These are phyloP conservation scores for Diarsia mendica DNA, from an alignment of 2,888 invertebrate genomes.

Conservation along the genomic window DNA sequence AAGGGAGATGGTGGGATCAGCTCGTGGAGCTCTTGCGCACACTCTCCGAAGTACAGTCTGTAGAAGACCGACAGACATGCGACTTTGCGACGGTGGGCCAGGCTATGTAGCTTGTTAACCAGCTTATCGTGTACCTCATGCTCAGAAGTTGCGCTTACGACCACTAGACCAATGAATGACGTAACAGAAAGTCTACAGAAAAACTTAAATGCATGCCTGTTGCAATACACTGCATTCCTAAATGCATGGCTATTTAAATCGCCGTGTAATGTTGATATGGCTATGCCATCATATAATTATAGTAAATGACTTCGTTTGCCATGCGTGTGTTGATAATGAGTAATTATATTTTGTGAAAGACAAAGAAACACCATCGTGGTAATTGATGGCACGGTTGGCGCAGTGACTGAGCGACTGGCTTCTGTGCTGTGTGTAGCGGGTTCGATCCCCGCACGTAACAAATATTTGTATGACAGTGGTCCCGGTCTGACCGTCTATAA, in stretches of 20 bases:
- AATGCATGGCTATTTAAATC: conserved; percentile 32
- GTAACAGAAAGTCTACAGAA: conserved; percentile 22
- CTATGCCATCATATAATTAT: conserved; percentile 31
- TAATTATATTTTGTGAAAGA: conserved; percentile 22
- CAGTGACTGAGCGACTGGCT: not conserved
- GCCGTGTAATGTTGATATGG: conserved; percentile 6
- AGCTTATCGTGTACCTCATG: too few relatives aligned
- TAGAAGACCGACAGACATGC: too few relatives aligned
- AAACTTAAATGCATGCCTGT: not conserved
- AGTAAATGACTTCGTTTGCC: conserved; percentile 19
- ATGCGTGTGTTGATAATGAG: conserved; percentile 32
- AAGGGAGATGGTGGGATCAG: too few relatives aligned
- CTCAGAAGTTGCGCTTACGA: too few relatives aligned
- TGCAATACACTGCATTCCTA: conserved; percentile 16
- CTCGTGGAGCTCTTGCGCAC: too few relatives aligned
- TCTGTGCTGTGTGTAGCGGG: not conserved
- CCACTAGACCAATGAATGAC: too few relatives aligned
- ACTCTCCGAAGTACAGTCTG: too few relatives aligned
- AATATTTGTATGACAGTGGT: not conserved
- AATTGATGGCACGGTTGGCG: not conserved
- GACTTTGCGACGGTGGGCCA: too few relatives aligned
- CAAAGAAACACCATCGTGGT: not conserved
- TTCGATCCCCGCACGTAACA: not conserved
- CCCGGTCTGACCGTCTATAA: too few relatives aligned
- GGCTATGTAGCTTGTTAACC: too few relatives aligned